Evolutionary conservation across 2,113 vertebrate genomes (phyloP).

Genomic region (Holacanthus passer): DNA sequence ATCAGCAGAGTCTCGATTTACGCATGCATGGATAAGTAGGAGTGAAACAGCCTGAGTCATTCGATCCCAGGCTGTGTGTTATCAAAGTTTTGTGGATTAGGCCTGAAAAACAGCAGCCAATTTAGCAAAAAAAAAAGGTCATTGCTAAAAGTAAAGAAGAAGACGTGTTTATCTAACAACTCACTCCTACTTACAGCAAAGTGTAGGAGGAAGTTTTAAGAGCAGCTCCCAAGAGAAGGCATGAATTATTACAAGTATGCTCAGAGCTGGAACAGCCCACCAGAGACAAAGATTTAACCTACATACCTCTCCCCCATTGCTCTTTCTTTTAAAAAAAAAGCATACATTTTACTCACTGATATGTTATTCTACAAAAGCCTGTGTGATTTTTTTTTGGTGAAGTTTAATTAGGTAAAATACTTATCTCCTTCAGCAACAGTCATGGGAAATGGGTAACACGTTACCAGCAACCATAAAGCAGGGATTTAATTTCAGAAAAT

Average conservation of each 20-base stretch:
- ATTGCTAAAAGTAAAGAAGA: background rate
- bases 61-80: background rate
- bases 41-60: slow-evolving; percentile 31
- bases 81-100: background rate
- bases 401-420: background rate
- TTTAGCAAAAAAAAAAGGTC: background rate
- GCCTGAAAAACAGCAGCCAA: background rate
- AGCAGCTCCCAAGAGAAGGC: background rate
- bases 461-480: background rate
- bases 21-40: slow-evolving; percentile 1
- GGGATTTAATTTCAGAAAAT: too few relatives aligned
- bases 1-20: background rate
- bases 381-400: too few relatives aligned
- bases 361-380: background rate
- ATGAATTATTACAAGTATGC: background rate
- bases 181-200: slow-evolving; percentile 8
- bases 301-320: background rate
- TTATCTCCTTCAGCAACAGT: background rate
- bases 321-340: background rate
- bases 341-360: background rate
- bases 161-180: background rate
- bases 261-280: background rate
- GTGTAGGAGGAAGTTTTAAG: slow-evolving; percentile 15
- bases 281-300: background rate
- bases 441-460: background rate